A percentile compares a stretch with the other conserved stretches of the same genome.
Evolutionary conservation across 2,888 invertebrate genomes (phyloP).

Genomic region (Copidosoma aretas): DNA sequence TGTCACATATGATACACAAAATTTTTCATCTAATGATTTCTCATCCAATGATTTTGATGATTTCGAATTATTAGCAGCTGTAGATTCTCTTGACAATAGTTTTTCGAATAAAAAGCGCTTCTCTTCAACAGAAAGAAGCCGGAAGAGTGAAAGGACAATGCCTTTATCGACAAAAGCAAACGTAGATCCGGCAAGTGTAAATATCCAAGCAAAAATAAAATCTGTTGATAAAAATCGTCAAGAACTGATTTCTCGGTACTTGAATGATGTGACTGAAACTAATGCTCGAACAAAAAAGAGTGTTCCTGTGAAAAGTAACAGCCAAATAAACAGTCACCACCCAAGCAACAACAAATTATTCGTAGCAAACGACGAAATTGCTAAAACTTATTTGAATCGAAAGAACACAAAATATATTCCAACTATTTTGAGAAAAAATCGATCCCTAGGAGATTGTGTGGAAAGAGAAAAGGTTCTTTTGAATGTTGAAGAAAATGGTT

Average conservation of each 20-base stretch:
- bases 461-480: conserved; percentile 22
- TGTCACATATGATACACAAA: conserved; percentile 3
- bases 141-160: conserved; percentile 11
- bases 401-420: conserved; percentile 35
- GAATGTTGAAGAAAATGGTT: conserved; percentile 13
- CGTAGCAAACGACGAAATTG: conserved; percentile 2
- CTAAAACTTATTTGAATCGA: conserved; percentile 1
- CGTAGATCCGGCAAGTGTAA: conserved; percentile 20
- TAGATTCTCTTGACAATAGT: conserved; percentile 6
- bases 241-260: conserved; percentile 34
- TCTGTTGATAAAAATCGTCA: conserved; percentile 32
- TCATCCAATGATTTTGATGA: conserved; percentile 12
- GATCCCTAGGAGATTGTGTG: conserved; percentile 13
- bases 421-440: conserved; percentile 37
- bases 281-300: conserved; percentile 3
- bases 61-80: neutral
- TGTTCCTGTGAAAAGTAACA: neutral
- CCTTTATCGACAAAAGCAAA: conserved; percentile 32
- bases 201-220: conserved; percentile 17
- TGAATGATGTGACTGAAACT: conserved; percentile 23
- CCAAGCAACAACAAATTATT: conserved; percentile 18
- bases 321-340: neutral
- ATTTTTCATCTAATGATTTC: conserved; percentile 9
- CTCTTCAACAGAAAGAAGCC: conserved; percentile 14
- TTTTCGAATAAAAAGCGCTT: conserved; percentile 27